phyloP scores from a whole-genome alignment of 92 coral and sea anemone species.

The Parazoanthus darwini region DNA sequence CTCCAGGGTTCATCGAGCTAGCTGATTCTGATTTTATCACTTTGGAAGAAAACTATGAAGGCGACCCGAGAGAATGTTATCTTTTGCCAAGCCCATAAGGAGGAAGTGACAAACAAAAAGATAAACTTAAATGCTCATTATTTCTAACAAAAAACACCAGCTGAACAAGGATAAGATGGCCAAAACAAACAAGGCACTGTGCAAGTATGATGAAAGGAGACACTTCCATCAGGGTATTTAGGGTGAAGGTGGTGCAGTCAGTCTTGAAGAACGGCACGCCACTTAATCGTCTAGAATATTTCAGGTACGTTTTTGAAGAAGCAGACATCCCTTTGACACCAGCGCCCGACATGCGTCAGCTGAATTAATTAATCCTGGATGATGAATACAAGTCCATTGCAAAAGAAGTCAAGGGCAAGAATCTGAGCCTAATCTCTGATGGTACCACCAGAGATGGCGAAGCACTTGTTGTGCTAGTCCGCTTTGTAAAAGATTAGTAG shows the following conservation, averaged over 20 bases:
- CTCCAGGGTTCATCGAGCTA: neutral
- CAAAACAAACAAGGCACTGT: constrained; percentile 46
- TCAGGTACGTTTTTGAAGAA: constrained; percentile 50
- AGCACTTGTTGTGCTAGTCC: constrained; percentile 44
- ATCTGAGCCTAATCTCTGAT: constrained; percentile 42
- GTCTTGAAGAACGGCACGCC: constrained; percentile 19
- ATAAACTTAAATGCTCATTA: neutral
- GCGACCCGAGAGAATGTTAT: neutral
- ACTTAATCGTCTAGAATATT: constrained; percentile 38
- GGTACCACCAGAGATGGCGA: constrained; percentile 58
- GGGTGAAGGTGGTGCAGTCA: constrained; percentile 47
- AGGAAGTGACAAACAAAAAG: neutral
- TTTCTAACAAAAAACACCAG: neutral
- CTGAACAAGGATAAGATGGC: constrained; percentile 19
- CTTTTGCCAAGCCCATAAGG: neutral
- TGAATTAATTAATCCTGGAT: constrained; percentile 51
- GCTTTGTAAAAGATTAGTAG: constrained; percentile 35
- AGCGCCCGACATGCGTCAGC: constrained; percentile 44
- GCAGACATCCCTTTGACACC: constrained; percentile 49
- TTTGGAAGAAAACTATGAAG: neutral
- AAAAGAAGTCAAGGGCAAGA: constrained; percentile 41
- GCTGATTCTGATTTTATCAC: too few species aligned
- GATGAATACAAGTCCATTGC: constrained; percentile 39
- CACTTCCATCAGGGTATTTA: constrained; percentile 39
- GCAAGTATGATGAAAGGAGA: constrained; percentile 39